Conservation (phyloP, 2,888 invertebrate genomes). For the Pristionchus maxplancki region DNA sequence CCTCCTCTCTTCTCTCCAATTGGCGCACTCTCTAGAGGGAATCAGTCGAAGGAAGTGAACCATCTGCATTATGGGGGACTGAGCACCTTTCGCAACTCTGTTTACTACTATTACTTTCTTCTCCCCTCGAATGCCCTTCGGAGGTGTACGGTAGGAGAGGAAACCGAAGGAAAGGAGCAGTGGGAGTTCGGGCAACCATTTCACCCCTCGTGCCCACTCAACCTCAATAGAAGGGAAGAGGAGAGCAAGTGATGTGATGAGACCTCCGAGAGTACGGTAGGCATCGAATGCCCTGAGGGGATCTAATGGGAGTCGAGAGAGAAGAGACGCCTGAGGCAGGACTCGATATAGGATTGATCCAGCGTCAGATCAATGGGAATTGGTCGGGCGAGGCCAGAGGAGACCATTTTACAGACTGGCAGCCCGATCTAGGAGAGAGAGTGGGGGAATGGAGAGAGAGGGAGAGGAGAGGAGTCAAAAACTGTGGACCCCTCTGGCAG, state of each 20-base stretch:
- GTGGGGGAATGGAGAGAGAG: constrained; percentile 2
- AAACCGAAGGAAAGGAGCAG: not conserved
- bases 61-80: not conserved
- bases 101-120: constrained; percentile 18
- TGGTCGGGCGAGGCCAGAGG: not conserved
- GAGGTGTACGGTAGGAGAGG: constrained; percentile 11
- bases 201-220: not conserved
- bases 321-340: not conserved
- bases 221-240: not conserved
- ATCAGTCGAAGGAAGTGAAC: not conserved
- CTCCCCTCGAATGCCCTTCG: constrained; percentile 31
- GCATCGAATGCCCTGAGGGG: not conserved
- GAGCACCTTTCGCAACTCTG: not conserved
- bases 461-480: not conserved
- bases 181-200: not conserved
- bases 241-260: constrained; percentile 3
- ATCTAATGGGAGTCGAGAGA: not conserved
- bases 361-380: not conserved
- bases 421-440: not conserved
- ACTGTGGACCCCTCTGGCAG: constrained; percentile 19
- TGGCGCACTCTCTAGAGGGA: constrained; percentile 15
- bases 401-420: not conserved
- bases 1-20: not conserved
- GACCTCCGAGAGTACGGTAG: not conserved
- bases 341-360: not conserved